phyloP scores from a whole-genome alignment of 2,113 vertebrate species.

The Condylura cristata region DNA sequence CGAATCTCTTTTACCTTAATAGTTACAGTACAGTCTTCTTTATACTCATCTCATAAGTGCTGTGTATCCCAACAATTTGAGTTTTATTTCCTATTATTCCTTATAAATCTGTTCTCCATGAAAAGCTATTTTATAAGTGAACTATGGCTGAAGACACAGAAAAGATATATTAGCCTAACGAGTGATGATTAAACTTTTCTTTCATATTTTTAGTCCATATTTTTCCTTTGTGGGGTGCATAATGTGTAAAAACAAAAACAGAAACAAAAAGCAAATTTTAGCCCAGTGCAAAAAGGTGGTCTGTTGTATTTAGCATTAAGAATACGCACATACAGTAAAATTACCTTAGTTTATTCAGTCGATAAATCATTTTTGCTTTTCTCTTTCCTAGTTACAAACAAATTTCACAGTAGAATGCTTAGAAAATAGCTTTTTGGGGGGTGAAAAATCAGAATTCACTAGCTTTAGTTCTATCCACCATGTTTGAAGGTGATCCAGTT shows the following conservation, averaged over 20 bases:
- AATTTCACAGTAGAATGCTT: constrained; percentile 70
- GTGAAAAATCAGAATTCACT: constrained; percentile 55
- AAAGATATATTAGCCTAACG: background rate
- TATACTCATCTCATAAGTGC: background rate
- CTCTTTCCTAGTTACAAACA: constrained; percentile 59
- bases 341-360: constrained; percentile 50
- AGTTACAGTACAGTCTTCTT: background rate
- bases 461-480: constrained; percentile 2
- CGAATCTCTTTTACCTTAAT: background rate
- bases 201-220: background rate
- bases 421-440: constrained; percentile 64
- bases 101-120: background rate
- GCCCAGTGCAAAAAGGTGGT: background rate
- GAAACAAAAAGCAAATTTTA: background rate
- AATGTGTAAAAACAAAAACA: background rate
- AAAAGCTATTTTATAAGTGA: background rate
- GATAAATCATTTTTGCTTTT: constrained; percentile 66
- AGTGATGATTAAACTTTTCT: background rate
- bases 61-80: background rate
- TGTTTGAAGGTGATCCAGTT: constrained; percentile 42
- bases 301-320: background rate
- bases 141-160: constrained; percentile 19
- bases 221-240: background rate
- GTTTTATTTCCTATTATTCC: constrained; percentile 36
- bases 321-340: constrained; percentile 23